Evolutionary conservation across 2,797 vertebrate genomes (phyloP), one percentile per base, ranked within the genome.

Genomic region (Emydoidea blandingii): DNA sequence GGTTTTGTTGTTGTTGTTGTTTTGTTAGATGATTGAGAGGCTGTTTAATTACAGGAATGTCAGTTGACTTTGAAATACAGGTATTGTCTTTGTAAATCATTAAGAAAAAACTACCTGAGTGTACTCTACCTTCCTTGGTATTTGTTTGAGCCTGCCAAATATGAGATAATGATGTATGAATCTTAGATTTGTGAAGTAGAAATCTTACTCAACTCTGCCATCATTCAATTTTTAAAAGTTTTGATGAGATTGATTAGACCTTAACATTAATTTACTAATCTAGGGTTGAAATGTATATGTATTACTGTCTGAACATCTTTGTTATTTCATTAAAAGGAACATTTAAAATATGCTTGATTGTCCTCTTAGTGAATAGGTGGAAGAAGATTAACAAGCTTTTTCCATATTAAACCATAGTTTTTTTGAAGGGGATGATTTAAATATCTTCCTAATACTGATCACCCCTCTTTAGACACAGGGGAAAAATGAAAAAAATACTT

Each of bases 351-450:
- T 54, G 29, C 29, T 59, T 79, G 79, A n/a, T 53, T 53, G 29
- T 37, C 53, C 74, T 94, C 95, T 83, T 41, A 87, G 23, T 87
- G 65, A 85, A 83, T 86, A 95, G 95, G 91, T 93, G 59, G 14
- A 92, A 95, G 65, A 50, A 62, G 85, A 54, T 59, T 5, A 23
- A 57, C 34, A 72, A 37, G 3, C 31, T 19, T 59, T 81, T 81
- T 81, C 19, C 37, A 56, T 54, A 57, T 12, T 47, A 29, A 47
- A 44, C 10, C 44, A 49, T 31, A 47, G 41, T 78, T 78, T 29
- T 29, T 25, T 16, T 47, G 44, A 78, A 78, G 14, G 12, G 74
- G 44, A 78, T 78, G 44, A 49, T 78, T 78, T 78, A 49, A 31
- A 14, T 44, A 54, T 95, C 90, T 91, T 53, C 65, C 86, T 44